Evolutionary conservation across 2,797 vertebrate species (phyloP).

Genomic region (Cossypha dichroa): DNA sequence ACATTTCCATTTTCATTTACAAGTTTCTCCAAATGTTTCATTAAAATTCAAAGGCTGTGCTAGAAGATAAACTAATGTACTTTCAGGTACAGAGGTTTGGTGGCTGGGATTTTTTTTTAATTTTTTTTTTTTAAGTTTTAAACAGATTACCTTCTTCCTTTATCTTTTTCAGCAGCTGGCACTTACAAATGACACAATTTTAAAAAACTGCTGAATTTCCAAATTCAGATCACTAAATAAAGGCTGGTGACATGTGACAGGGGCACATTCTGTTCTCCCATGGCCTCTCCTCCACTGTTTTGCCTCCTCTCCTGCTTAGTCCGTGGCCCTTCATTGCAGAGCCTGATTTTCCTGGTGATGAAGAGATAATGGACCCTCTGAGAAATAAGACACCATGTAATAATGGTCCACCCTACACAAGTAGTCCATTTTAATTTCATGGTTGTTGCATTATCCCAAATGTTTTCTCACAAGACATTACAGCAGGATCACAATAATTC

Average conservation of each 20-base stretch:
- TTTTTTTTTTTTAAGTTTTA: background rate
- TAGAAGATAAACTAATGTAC: slow-evolving; percentile 27
- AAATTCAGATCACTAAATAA: background rate
- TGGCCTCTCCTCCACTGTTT: background rate
- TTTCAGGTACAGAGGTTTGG: background rate
- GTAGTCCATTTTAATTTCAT: slow-evolving; percentile 65
- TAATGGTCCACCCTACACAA: slow-evolving; percentile 25
- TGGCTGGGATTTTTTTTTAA: background rate
- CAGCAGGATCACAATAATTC: slow-evolving; percentile 19
- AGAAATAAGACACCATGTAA: slow-evolving; percentile 41
- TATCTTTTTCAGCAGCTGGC: slow-evolving; percentile 37
- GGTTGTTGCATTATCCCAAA: slow-evolving; percentile 40
- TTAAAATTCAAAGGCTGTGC: slow-evolving; percentile 55
- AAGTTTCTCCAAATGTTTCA: slow-evolving; percentile 57
- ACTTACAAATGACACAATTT: slow-evolving; percentile 5
- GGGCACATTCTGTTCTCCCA: background rate
- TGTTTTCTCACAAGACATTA: slow-evolving; percentile 43
- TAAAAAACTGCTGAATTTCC: background rate
- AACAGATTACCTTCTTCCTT: slow-evolving; percentile 7
- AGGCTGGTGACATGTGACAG: background rate
- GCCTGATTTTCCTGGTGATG: slow-evolving; percentile 42
- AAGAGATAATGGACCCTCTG: slow-evolving; percentile 59
- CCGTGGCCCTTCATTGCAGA: background rate
- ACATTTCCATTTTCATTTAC: slow-evolving; percentile 59
- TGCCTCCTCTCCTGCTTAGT: background rate